Evolutionary conservation across 1,140 invertebrate species (phyloP).

Genomic region (Sycophaga agraensis): DNA sequence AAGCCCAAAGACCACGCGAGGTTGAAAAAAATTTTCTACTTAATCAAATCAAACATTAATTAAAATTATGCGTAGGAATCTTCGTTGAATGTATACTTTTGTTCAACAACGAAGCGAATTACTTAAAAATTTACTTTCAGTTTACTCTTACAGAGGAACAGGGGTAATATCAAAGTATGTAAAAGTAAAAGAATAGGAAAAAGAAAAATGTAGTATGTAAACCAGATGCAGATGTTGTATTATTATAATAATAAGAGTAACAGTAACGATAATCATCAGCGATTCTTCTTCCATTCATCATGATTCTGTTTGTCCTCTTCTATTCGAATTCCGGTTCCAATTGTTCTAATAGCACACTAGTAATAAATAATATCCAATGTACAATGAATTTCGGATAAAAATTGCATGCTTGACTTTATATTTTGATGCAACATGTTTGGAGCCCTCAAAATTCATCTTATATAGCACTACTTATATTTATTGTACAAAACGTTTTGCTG

Average conservation of each 20-base stretch:
- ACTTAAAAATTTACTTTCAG: neutral
- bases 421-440: too few species aligned
- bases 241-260: conserved; percentile 29
- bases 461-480: neutral
- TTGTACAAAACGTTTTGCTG: neutral
- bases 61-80: neutral
- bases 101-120: conserved; percentile 11
- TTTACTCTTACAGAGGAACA: neutral
- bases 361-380: neutral
- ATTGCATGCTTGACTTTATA: too few species aligned
- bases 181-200: neutral
- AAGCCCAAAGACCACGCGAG: conserved; percentile 9
- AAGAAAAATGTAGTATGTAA: neutral
- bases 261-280: conserved; percentile 28
- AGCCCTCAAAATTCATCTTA: neutral
- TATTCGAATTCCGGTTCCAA: neutral
- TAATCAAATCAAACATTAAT: neutral
- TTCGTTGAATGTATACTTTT: conserved; percentile 3
- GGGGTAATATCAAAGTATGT: conserved; percentile 6
- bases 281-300: too few species aligned
- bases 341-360: conserved; percentile 8
- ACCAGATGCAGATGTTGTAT: neutral
- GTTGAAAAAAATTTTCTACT: conserved; percentile 15
- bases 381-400: too few species aligned
- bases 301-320: conserved; percentile 3